Conservation (phyloP, 2,888 invertebrate species). For the Drosophila anomelani region DNA sequence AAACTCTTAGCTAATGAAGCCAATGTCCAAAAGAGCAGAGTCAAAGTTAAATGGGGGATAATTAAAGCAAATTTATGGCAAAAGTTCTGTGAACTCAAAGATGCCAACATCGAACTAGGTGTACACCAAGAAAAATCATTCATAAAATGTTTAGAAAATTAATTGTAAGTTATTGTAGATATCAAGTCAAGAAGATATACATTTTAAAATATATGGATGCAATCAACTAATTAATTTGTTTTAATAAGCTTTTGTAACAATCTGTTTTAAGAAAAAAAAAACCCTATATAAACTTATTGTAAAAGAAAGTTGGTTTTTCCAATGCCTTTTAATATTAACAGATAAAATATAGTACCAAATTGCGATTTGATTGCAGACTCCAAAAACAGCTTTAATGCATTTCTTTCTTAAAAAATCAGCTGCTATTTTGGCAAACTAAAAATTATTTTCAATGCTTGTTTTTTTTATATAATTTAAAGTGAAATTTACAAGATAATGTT, state of each 20-base stretch:
- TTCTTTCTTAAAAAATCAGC: not conserved
- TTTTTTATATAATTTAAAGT: not conserved
- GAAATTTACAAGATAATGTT: rapidly evolving
- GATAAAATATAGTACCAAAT: not conserved
- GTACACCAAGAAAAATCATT: not conserved
- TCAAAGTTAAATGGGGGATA: slow-evolving; percentile 24
- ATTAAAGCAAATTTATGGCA: slow-evolving; percentile 44
- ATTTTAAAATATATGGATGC: not conserved
- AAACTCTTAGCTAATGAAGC: slow-evolving; percentile 69
- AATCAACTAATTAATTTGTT: not conserved
- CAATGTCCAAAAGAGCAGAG: slow-evolving; percentile 10
- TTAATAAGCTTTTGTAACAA: not conserved
- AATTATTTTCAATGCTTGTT: not conserved
- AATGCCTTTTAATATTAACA: not conserved
- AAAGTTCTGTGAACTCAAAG: slow-evolving; percentile 34
- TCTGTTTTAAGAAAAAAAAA: not conserved
- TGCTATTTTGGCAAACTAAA: not conserved
- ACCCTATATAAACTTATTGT: not conserved
- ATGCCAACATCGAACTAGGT: slow-evolving; percentile 3
- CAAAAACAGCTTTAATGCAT: not conserved
- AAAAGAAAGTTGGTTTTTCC: not conserved
- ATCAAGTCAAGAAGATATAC: not conserved
- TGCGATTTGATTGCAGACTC: not conserved
- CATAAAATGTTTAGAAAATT: too few species aligned
- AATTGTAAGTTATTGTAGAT: not conserved